A percentile compares a stretch with the other conserved stretches of the same genome.
These are phyloP conservation scores for Heteromurus nitidus DNA, from an alignment of 2,888 invertebrate species.

Conservation along the genomic window DNA sequence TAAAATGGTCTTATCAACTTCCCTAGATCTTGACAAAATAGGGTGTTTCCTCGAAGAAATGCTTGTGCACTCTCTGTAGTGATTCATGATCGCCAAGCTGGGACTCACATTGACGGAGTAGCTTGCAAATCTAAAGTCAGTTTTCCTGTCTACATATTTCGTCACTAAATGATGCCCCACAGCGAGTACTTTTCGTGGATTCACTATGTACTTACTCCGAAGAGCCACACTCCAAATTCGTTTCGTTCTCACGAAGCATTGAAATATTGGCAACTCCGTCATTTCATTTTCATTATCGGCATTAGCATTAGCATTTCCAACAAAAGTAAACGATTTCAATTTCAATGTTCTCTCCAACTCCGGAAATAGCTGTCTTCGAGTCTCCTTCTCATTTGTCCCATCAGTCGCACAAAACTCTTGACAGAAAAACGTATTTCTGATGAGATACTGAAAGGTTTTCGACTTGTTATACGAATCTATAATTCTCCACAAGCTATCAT, in stretches of 20 bases:
- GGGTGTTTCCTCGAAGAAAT: conserved; percentile 65
- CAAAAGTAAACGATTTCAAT: too few relatives aligned
- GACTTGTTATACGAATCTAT: conserved; percentile 38
- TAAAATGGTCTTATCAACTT: conserved; percentile 52
- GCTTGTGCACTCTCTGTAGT: conserved; percentile 83
- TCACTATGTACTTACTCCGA: conserved; percentile 90
- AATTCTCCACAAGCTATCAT: conserved; percentile 22
- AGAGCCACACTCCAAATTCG: conserved; percentile 67
- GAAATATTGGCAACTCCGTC: conserved; percentile 43
- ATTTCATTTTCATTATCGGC: not conserved
- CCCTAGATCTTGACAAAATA: conserved; percentile 42
- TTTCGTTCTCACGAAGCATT: conserved; percentile 67
- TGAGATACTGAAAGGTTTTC: conserved; percentile 56
- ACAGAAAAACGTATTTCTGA: conserved; percentile 72
- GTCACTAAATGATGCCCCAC: conserved; percentile 92
- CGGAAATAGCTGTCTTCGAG: not conserved
- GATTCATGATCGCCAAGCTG: conserved; percentile 87
- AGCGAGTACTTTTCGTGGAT: conserved; percentile 88
- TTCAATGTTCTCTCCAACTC: not conserved
- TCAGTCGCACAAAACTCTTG: conserved; percentile 68
- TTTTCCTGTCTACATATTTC: conserved; percentile 45
- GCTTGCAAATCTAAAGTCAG: conserved; percentile 46
- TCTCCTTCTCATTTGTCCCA: not conserved
- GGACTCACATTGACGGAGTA: conserved; percentile 87
- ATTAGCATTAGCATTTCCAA: not conserved